These are phyloP conservation scores for Apolygus lucorum DNA, from an alignment of 1,140 invertebrate genomes.

Conservation along the genomic window DNA sequence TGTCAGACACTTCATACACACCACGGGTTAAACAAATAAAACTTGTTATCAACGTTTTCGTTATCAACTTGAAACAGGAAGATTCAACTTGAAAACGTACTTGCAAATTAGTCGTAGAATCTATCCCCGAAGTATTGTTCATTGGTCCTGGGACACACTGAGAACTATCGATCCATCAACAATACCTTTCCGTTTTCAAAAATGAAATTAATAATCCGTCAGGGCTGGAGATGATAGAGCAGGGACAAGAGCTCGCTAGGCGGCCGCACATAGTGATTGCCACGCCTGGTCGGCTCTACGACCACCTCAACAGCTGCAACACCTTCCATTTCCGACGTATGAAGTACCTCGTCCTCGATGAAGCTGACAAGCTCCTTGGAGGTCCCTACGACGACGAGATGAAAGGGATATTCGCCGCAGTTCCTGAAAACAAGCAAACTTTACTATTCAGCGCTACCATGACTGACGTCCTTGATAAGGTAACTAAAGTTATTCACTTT, in stretches of 20 bases:
- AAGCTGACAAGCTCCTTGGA: slow-evolving; percentile 80
- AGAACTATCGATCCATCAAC: too few relatives aligned
- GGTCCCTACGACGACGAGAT: slow-evolving; percentile 73
- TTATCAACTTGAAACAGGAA: too few relatives aligned
- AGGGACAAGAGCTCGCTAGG: slow-evolving; percentile 75
- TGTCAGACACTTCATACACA: too few relatives aligned
- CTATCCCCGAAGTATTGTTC: too few relatives aligned
- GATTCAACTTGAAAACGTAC: too few relatives aligned
- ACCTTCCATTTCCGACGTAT: slow-evolving; percentile 73
- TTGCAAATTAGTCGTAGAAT: too few relatives aligned
- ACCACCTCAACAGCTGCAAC: slow-evolving; percentile 76
- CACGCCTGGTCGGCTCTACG: slow-evolving; percentile 73
- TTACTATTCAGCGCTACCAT: slow-evolving; percentile 95
- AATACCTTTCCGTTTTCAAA: too few relatives aligned
- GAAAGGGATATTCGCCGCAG: slow-evolving; percentile 65
- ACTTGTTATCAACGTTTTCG: too few relatives aligned
- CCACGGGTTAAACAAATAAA: too few relatives aligned
- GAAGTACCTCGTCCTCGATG: slow-evolving; percentile 82
- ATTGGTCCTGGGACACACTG: too few relatives aligned
- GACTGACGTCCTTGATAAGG: slow-evolving; percentile 68
- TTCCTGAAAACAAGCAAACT: slow-evolving; percentile 75
- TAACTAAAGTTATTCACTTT: too few relatives aligned
- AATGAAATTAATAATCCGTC: background rate
- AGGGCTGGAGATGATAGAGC: slow-evolving; percentile 67
- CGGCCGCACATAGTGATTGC: slow-evolving; percentile 90